A percentile compares a stretch with the other conserved stretches of the same genome.
Conservation (phyloP, 2,888 invertebrate genomes). For the Megamerina dolium region DNA sequence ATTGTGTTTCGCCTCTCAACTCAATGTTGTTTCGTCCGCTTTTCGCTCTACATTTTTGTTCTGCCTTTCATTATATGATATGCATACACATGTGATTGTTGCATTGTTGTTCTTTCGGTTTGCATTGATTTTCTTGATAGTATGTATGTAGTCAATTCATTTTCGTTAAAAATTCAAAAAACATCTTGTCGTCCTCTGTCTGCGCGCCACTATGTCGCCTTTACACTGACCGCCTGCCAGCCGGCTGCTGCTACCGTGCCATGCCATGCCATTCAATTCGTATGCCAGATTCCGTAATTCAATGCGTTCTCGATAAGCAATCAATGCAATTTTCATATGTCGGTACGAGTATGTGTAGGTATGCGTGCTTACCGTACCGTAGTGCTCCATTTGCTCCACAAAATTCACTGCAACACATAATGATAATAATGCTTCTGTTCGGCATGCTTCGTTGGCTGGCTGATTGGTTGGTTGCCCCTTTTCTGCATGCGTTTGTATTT, state of each 20-base stretch:
- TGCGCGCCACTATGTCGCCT: constrained; percentile 15
- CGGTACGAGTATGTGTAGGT: constrained; percentile 1
- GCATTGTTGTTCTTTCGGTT: not conserved
- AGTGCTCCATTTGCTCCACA: not conserved
- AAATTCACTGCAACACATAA: too few relatives aligned
- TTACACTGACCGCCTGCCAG: constrained; percentile 5
- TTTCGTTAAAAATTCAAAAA: too few relatives aligned
- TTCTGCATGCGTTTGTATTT: too few relatives aligned
- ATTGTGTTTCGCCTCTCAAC: not conserved
- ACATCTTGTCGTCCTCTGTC: too few relatives aligned
- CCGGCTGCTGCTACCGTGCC: constrained; percentile 1
- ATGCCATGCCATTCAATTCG: not conserved
- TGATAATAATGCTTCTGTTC: too few relatives aligned
- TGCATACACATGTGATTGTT: not conserved
- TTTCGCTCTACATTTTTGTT: not conserved
- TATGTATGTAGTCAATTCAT: too few relatives aligned
- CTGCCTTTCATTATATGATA: not conserved
- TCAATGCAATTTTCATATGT: too few relatives aligned
- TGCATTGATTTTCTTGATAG: too few relatives aligned
- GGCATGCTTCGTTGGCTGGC: not conserved
- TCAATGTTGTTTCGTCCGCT: not conserved
- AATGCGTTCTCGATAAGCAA: constrained; percentile 25
- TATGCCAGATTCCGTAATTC: constrained; percentile 18
- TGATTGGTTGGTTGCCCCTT: not conserved
- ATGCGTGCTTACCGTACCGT: constrained; percentile 3